Base-by-base conservation (phyloP, 1,140 invertebrate species). In the Palaemon carinicauda region DNA sequence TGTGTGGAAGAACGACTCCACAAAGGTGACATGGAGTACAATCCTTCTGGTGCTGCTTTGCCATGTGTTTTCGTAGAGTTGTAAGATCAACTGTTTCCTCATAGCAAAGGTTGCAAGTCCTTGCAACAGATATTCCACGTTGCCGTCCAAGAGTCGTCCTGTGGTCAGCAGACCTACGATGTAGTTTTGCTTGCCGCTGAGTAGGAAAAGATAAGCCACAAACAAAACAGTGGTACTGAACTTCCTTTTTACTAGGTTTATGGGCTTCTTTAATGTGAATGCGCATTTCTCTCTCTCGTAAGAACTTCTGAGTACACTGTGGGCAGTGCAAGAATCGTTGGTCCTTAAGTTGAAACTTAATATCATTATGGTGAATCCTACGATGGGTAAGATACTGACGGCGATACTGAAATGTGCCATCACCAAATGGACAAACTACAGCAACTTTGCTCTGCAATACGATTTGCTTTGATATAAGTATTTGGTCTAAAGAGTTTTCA, bases 1-100 rank as follows among this genome's bases (percentile, higher is more conserved):
- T 65, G n/a, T 81, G 85, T n/a, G 85, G 85, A 21, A 56, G 71
- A 31, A 80, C 60, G 0, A 75, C 19, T n/a, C 85, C 80, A 65
- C 85, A 87, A 21, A 75, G n/a, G 79, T 80, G 79, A 73, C 85
- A 87, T 15, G 85, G 85, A 33, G 80, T 87, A 79, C 85, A 77
- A 56, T 87, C 79, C 51, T 80, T 81, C 53, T 74, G 69, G 54
- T 87, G 85, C 15, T 60, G 33, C 14, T 81, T 27, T 19, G 65
- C 54, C 85, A 87, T 87, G 71, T 87, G 85, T 56, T 41, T 65
- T 33, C 85, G 69, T 15, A 87, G 79, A 14, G 85, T 52, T 1
- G 80, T 27, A 21, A 87, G 85, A 60, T 87, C 85, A 27, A 75
- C 79, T n/a, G 75, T 15, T 33, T 87, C 80, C 31, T 51, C 53